Evolutionary conservation across 1,140 invertebrate species (phyloP), one percentile per base, ranked within the genome.

Genomic region (Acromyrmex echinatior): DNA sequence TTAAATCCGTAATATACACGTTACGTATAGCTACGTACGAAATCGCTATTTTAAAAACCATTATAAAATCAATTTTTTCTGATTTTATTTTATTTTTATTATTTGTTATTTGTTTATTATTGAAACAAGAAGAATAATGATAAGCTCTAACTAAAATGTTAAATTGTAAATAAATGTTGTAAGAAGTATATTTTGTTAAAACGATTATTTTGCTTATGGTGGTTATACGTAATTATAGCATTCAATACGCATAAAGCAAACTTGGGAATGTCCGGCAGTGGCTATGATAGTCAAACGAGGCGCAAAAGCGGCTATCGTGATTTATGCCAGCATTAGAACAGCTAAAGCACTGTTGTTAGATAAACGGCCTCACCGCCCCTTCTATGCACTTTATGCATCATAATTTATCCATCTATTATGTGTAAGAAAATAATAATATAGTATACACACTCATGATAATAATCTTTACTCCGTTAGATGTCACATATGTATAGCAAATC

Each of bases 11-110:
- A 62, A 77, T 62, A 77, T 62, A 62, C 25, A 77, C 45, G 45
- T 77, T 39, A 25, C 39, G 4, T 45, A 9, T 6, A 12, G 51
- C 1, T 73, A 62, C 35, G 7, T 56, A 25, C 58, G 14, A n/a
- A 77, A 39, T 31, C 14, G 31, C 56, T 60, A 60, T 70, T 70
- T 70, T 45, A 39, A 14, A 70, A 70, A 70, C 2, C 66, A 6
- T 21, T 70, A 73, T 16, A 1, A 73, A 53, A 21, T n/a, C 1
- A 39, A 60, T 39, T 77, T 21, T 18, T 25, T 18, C 21, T 14
- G 21, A 77, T 77, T 77, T 77, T 62, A 77, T 77, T 21, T 77
- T 10, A 62, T 77, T 77, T 62, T 77, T 77, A 18, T 18, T 51
- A 39, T 35, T 62, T n/a, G 21, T 62, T 77, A 62, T 25, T 39